A percentile compares a stretch with the other conserved stretches of the same genome.
phyloP scores from a whole-genome alignment of 2,888 invertebrate species.

The Latrodectus elegans region DNA sequence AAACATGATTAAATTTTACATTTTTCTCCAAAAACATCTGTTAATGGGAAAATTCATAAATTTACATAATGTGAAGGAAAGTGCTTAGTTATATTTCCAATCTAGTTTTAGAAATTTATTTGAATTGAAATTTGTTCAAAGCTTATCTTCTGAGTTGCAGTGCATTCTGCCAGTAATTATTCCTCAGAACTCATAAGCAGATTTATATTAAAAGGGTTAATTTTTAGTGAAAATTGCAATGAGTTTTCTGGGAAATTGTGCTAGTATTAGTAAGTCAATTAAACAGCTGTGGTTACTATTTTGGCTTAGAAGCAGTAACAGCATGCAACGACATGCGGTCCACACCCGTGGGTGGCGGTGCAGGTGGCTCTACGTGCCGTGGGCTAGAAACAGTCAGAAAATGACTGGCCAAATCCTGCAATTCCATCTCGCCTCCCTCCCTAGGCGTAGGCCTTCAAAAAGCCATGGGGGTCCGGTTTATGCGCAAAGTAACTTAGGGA shows the following conservation, averaged over 20 bases:
- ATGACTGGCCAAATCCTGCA: slow-evolving; percentile 68
- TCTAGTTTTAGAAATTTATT: too few species aligned
- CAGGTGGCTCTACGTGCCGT: slow-evolving; percentile 70
- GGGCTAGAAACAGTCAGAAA: slow-evolving; percentile 68
- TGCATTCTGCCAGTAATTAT: slow-evolving; percentile 18
- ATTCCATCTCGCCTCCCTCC: slow-evolving; percentile 66
- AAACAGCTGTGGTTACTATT: slow-evolving; percentile 13
- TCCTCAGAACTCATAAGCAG: slow-evolving; percentile 7
- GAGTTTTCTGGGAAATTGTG: background rate
- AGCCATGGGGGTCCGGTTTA: slow-evolving; percentile 42
- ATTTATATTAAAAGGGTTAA: background rate
- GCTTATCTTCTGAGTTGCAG: background rate
- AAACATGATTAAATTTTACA: background rate
- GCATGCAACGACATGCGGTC: slow-evolving; percentile 45
- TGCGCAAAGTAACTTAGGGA: slow-evolving; percentile 21
- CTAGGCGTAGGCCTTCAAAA: slow-evolving; percentile 60
- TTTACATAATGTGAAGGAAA: too few species aligned
- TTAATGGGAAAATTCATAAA: background rate
- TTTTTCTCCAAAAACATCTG: background rate
- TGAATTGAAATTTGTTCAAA: background rate
- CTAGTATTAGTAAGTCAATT: background rate
- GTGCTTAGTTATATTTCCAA: too few species aligned
- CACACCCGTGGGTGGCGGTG: slow-evolving; percentile 69
- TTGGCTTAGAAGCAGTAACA: slow-evolving; percentile 44
- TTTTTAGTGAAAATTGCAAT: background rate